phyloP scores from a whole-genome alignment of 2,797 vertebrate genomes.

The Notolepis coatsorum region DNA sequence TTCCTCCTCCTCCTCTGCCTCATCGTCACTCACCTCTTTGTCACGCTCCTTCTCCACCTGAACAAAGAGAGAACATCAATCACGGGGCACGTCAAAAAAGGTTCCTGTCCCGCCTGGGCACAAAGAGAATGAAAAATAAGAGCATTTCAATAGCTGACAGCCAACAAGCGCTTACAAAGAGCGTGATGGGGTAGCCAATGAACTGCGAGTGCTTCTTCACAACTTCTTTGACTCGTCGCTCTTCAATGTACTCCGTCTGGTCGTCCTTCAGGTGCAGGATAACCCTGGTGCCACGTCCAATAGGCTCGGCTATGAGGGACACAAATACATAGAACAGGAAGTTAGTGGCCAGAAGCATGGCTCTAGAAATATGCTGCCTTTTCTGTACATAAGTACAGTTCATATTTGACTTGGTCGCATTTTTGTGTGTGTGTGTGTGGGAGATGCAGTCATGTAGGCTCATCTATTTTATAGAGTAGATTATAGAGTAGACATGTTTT shows the following conservation, averaged over 20 bases:
- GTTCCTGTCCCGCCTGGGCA: too few relatives aligned
- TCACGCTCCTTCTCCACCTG: slow-evolving; percentile 95
- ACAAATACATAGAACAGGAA: background rate
- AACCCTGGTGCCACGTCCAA: slow-evolving; percentile 92
- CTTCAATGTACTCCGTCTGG: slow-evolving; percentile 91
- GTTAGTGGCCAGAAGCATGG: too few relatives aligned
- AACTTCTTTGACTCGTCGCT: slow-evolving; percentile 88
- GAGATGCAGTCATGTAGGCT: too few relatives aligned
- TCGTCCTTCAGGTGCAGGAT: slow-evolving; percentile 92
- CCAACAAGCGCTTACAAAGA: slow-evolving; percentile 89
- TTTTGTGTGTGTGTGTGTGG: too few relatives aligned
- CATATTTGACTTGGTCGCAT: too few relatives aligned
- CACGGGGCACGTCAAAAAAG: background rate
- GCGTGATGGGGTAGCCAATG: slow-evolving; percentile 93
- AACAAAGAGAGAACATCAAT: background rate
- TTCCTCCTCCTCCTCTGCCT: slow-evolving; percentile 88
- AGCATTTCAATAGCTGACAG: too few relatives aligned
- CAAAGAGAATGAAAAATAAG: too few relatives aligned
- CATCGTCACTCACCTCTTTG: slow-evolving; percentile 95
- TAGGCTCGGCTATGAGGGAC: slow-evolving; percentile 82
- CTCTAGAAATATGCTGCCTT: too few relatives aligned
- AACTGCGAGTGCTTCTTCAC: slow-evolving; percentile 97
- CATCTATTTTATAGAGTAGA: too few relatives aligned
- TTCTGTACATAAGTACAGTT: too few relatives aligned
- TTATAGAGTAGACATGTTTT: too few relatives aligned